phyloP scores from a whole-genome alignment of 2,113 vertebrate species.

The Phyllostomus discolor region DNA sequence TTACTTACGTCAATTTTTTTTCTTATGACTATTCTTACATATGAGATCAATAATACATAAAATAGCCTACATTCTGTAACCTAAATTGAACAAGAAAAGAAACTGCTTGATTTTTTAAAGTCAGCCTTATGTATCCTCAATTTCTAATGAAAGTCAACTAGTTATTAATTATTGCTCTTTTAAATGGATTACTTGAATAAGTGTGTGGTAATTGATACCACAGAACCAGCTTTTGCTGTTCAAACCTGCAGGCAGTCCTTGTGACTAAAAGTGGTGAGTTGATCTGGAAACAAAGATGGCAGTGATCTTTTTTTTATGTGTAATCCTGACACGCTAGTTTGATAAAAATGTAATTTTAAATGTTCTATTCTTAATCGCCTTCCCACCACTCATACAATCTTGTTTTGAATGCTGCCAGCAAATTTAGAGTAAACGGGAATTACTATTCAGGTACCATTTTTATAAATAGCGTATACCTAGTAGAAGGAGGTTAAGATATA shows the following conservation, averaged over 20 bases:
- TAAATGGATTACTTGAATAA: not conserved
- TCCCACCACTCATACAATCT: not conserved
- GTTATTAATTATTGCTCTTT: not conserved
- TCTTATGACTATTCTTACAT: not conserved
- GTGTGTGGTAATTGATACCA: not conserved
- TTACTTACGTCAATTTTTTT: conserved; percentile 10
- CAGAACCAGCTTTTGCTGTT: not conserved
- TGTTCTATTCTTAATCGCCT: not conserved
- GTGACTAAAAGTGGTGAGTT: not conserved
- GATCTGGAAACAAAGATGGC: not conserved
- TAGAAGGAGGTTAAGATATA: not conserved
- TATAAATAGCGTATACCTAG: not conserved
- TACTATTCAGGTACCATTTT: not conserved
- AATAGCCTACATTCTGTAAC: not conserved
- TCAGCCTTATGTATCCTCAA: not conserved
- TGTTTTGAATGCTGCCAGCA: not conserved
- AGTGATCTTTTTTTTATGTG: not conserved
- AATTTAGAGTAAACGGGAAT: not conserved
- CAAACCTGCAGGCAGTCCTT: not conserved
- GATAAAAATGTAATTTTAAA: not conserved
- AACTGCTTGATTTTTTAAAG: not conserved
- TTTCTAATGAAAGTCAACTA: not conserved
- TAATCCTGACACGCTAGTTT: not conserved
- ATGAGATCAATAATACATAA: not conserved
- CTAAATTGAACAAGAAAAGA: not conserved